Evolutionary conservation across 2,888 invertebrate genomes (phyloP).

Genomic region (Spilarctia lutea): DNA sequence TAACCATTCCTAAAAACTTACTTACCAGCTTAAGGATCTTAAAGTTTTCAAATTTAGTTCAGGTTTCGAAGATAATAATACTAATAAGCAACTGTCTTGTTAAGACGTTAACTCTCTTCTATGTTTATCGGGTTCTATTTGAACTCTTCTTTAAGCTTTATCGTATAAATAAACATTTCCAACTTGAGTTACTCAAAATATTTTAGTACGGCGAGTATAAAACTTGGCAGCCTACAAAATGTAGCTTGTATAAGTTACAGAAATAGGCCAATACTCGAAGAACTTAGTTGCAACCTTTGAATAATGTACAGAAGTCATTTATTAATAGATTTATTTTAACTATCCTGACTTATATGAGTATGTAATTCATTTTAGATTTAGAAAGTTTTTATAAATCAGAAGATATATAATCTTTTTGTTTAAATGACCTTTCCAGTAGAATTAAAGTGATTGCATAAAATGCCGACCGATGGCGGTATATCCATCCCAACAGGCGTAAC

Average conservation of each 20-base stretch:
- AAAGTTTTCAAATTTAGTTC: background rate
- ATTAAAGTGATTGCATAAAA: no score
- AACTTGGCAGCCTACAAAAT: background rate
- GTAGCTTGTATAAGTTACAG: background rate
- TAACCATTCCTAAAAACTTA: background rate
- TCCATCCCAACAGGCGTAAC: no score
- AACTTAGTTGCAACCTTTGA: background rate
- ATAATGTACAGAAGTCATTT: background rate
- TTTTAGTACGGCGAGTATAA: background rate
- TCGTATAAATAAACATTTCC: background rate
- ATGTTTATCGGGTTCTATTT: background rate
- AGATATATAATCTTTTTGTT: no score
- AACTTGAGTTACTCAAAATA: background rate
- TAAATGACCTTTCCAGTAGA: no score
- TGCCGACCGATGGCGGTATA: no score
- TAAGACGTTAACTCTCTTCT: background rate
- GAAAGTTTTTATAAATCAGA: no score
- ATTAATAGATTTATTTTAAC: background rate
- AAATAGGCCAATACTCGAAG: background rate
- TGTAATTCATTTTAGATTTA: no score
- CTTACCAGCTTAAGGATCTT: background rate
- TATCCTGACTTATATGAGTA: no score
- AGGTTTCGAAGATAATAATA: background rate
- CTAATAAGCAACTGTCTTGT: background rate
- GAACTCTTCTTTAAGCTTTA: background rate